A percentile compares a stretch with the other conserved stretches of the same genome.
Conservation (phyloP, 1,140 invertebrate genomes). For the Drosophila tristis region DNA sequence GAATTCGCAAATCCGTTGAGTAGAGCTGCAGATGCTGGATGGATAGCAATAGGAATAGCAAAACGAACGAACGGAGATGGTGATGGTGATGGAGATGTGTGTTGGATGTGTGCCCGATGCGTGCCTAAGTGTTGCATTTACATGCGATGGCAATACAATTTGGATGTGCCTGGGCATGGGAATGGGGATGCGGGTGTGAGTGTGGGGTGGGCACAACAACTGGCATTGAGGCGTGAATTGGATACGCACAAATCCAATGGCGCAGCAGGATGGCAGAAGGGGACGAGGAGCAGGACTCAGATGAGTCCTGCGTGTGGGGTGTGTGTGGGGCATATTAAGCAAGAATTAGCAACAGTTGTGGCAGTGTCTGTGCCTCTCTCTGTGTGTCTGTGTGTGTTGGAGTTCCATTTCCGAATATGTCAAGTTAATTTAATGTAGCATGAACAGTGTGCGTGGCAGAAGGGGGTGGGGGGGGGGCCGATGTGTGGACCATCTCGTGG, state of each 20-base stretch:
- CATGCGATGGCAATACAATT: conserved; percentile 69
- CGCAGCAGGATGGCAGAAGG: conserved; percentile 35
- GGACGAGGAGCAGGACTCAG: not conserved
- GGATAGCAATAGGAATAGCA: conserved; percentile 13
- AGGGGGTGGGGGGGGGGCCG: no score
- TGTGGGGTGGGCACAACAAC: conserved; percentile 20
- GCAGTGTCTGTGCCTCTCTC: not conserved
- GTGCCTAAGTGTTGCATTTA: conserved; percentile 82
- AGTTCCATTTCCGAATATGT: conserved; percentile 56
- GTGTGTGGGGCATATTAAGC: conserved; percentile 64
- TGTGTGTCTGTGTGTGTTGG: not conserved
- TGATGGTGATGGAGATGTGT: conserved; percentile 20
- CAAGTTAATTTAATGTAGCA: conserved; percentile 81
- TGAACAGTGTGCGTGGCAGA: conserved; percentile 47
- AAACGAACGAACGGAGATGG: not conserved
- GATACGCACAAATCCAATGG: conserved; percentile 72
- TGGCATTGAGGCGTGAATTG: conserved; percentile 74
- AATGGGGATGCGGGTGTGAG: no score
- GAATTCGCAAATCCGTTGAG: conserved; percentile 60
- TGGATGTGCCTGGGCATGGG: conserved; percentile 11
- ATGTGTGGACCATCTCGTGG: conserved; percentile 25
- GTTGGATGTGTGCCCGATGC: conserved; percentile 44
- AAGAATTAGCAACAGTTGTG: conserved; percentile 81
- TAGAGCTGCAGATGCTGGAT: conserved; percentile 35
- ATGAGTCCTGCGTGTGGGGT: not conserved